Percentiles rank a stretch among this genome's conserved stretches.
These are phyloP conservation scores for Daubentonia madagascariensis DNA, from an alignment of 2,113 vertebrate species.

Conservation along the genomic window DNA sequence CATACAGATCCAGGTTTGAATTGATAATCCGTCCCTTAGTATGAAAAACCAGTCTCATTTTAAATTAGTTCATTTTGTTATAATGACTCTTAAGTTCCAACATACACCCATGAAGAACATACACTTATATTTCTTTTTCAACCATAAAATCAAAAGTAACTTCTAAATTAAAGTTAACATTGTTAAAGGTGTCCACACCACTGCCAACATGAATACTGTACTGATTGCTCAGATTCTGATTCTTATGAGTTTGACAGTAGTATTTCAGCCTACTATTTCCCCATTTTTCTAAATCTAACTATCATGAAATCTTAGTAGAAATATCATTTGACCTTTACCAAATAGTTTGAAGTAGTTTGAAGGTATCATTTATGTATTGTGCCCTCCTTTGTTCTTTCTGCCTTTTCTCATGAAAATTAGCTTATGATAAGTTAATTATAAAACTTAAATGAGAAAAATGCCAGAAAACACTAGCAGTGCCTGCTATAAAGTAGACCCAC, in stretches of 20 bases:
- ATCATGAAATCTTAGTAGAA: neutral
- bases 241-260: neutral
- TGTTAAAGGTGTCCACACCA: neutral
- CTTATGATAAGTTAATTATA: neutral
- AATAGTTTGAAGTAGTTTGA: neutral
- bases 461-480: neutral
- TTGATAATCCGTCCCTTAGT: neutral
- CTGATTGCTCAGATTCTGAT: neutral
- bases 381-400: neutral
- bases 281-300: neutral
- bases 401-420: neutral
- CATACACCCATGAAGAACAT: neutral
- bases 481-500: neutral
- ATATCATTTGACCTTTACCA: neutral
- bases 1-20: neutral
- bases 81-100: neutral
- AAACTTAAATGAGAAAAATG: neutral
- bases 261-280: neutral
- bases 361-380: neutral
- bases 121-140: neutral
- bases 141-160: neutral
- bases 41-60: neutral
- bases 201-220: neutral
- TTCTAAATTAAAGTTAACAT: conserved; percentile 9
- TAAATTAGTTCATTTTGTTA: neutral